phyloP scores from a whole-genome alignment of 2,113 vertebrate species.

The Enhydra lutris region DNA sequence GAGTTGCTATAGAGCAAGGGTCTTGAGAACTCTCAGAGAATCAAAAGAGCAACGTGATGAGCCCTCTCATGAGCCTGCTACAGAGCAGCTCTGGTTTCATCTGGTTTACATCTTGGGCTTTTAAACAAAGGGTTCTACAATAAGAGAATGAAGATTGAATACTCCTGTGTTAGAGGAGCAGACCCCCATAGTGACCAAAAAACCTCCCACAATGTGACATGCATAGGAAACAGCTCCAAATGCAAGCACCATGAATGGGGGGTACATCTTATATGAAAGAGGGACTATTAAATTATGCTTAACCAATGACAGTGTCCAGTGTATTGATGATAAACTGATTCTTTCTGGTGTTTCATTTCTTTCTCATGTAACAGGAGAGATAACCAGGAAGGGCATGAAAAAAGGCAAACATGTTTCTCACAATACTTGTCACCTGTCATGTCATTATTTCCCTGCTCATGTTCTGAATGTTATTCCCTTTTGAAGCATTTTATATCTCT shows the following conservation, averaged over 20 bases:
- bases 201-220: not conserved
- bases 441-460: slow-evolving; percentile 10
- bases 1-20: not conserved
- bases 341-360: slow-evolving; percentile 32
- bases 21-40: not conserved
- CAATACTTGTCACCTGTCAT: slow-evolving; percentile 8
- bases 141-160: slow-evolving; percentile 63
- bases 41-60: not conserved
- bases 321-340: slow-evolving; percentile 23
- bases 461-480: slow-evolving; percentile 13
- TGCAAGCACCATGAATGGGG: not conserved
- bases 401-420: slow-evolving; percentile 33
- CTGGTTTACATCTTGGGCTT: slow-evolving; percentile 70
- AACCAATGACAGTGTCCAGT: not conserved
- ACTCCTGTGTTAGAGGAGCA: slow-evolving; percentile 34
- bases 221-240: slow-evolving; percentile 13
- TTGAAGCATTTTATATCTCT: slow-evolving; percentile 34
- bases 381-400: slow-evolving; percentile 27
- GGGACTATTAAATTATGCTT: not conserved
- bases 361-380: not conserved
- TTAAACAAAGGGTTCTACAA: slow-evolving; percentile 67
- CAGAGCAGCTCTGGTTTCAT: slow-evolving; percentile 54
- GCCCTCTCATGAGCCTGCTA: not conserved
- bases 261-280: not conserved
- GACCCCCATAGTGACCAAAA: slow-evolving; percentile 44